phyloP scores from a whole-genome alignment of 1,140 invertebrate species.

The Berghia stephanieae region DNA sequence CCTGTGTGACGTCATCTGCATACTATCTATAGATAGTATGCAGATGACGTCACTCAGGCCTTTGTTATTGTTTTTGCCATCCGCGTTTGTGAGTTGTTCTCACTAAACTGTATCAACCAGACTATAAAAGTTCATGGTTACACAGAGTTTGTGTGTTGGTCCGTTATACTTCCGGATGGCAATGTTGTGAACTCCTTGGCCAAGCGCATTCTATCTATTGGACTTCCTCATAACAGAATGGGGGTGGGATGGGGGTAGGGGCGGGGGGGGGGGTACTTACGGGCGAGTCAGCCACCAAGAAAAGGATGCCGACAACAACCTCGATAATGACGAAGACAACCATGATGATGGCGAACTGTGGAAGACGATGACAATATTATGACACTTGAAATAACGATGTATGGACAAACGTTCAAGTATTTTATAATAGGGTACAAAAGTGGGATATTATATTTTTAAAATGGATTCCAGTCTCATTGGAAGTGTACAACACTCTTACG shows the following conservation, averaged over 20 bases:
- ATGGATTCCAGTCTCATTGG: not conserved
- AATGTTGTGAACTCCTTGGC: too few species aligned
- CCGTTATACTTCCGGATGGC: too few species aligned
- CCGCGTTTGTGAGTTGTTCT: too few species aligned
- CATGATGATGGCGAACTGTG: not conserved
- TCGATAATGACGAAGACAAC: not conserved
- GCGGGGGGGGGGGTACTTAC: not conserved
- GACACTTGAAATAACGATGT: not conserved
- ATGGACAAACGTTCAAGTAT: not conserved
- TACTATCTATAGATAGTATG: too few species aligned
- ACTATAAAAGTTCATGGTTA: too few species aligned
- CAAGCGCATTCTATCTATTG: too few species aligned
- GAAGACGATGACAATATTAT: not conserved
- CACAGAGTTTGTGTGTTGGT: too few species aligned
- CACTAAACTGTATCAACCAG: too few species aligned
- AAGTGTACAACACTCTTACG: not conserved
- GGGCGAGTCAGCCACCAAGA: not conserved
- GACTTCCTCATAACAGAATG: too few species aligned
- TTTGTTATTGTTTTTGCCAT: too few species aligned
- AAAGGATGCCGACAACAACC: not conserved
- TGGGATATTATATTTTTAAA: not conserved
- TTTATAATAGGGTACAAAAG: not conserved
- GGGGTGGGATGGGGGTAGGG: not conserved
- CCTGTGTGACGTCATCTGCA: too few species aligned
- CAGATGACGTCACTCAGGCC: too few species aligned